Evolutionary conservation across 92 coral and sea anemone genomes (phyloP).

Genomic region (Bergia puertoricense): DNA sequence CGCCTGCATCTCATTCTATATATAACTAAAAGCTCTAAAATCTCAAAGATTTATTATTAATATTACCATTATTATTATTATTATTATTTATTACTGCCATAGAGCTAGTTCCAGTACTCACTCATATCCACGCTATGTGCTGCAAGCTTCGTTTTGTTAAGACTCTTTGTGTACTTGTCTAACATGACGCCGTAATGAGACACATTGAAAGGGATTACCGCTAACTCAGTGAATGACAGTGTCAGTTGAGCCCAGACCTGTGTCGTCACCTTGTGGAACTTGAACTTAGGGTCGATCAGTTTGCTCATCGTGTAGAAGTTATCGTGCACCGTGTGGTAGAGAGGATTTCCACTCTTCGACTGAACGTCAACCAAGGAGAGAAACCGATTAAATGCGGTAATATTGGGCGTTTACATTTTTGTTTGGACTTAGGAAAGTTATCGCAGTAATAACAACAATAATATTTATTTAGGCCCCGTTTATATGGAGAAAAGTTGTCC

Average conservation of each 20-base stretch:
- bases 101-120: slow-evolving; percentile 18
- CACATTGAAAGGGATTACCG: slow-evolving; percentile 81
- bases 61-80: no score
- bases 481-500: no score
- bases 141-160: slow-evolving; percentile 38
- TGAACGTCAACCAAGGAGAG: slow-evolving; percentile 3
- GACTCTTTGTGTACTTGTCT: slow-evolving; percentile 48
- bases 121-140: slow-evolving; percentile 38
- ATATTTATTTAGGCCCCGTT: no score
- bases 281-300: slow-evolving; percentile 85
- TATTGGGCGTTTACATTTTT: no score
- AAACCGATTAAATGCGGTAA: no score
- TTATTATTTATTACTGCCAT: neutral
- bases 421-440: no score
- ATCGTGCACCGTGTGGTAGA: slow-evolving; percentile 96
- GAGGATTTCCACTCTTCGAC: slow-evolving; percentile 70
- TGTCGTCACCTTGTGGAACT: slow-evolving; percentile 88
- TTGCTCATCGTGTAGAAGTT: slow-evolving; percentile 82
- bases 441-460: no score
- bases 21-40: neutral
- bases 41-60: neutral
- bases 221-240: slow-evolving; percentile 77
- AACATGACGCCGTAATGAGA: slow-evolving; percentile 76
- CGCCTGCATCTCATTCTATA: no score
- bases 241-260: slow-evolving; percentile 75